Conservation (phyloP, 30 jellyfish, hydroid and myxozoan species). For the Aurelia sp. region DNA sequence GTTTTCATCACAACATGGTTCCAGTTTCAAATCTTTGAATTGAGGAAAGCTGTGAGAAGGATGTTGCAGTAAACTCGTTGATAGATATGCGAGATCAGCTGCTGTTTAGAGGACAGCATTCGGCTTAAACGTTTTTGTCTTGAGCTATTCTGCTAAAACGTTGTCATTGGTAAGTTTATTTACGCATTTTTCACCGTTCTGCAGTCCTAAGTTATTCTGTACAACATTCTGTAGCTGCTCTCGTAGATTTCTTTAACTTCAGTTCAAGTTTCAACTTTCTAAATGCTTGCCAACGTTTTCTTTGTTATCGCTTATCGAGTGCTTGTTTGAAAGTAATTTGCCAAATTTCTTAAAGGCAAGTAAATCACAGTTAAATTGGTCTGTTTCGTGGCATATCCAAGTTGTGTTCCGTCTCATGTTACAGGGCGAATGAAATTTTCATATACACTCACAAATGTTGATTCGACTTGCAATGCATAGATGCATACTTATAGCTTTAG, state of each 20-base stretch:
- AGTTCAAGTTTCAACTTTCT: not conserved
- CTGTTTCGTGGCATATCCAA: too few relatives aligned
- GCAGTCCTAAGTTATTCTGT: not conserved
- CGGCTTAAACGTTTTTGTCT: not conserved
- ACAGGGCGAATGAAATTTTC: too few relatives aligned
- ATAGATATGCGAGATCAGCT: constrained; percentile 4
- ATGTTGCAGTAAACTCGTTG: not conserved
- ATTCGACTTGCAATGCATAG: too few relatives aligned
- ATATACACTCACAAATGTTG: too few relatives aligned
- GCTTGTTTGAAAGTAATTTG: too few relatives aligned
- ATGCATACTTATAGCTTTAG: too few relatives aligned
- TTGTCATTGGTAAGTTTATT: constrained; percentile 47
- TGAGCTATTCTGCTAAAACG: constrained; percentile 36
- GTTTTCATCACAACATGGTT: not conserved
- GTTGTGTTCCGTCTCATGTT: too few relatives aligned
- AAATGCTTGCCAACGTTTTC: not conserved
- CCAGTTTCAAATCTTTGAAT: too few relatives aligned
- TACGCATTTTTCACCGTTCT: not conserved
- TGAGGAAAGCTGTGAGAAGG: too few relatives aligned
- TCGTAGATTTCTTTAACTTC: not conserved
- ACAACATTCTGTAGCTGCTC: not conserved
- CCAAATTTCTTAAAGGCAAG: too few relatives aligned
- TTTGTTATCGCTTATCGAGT: too few relatives aligned
- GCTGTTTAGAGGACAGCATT: constrained; percentile 1
- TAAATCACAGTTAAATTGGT: too few relatives aligned